A percentile compares a stretch with the other conserved stretches of the same genome.
phyloP scores from a whole-genome alignment of 2,888 invertebrate species.

The Chymomyza fuscimana region DNA sequence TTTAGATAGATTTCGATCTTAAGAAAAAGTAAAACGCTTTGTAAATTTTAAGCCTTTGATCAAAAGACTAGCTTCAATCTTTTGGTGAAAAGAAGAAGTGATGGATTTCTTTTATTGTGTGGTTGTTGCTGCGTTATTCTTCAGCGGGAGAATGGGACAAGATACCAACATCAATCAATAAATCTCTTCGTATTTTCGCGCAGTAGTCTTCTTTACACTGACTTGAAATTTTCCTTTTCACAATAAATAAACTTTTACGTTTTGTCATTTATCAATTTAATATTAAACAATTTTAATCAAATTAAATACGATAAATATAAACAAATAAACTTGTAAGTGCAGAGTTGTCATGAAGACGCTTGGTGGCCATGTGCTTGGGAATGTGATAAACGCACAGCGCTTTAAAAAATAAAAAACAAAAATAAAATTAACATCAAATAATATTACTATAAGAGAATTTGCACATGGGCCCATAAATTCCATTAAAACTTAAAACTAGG shows the following conservation, averaged over 20 bases:
- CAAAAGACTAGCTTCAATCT: too few relatives aligned
- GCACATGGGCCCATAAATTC: not conserved
- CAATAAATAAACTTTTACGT: not conserved
- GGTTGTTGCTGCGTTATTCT: too few relatives aligned
- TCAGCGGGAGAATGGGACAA: too few relatives aligned
- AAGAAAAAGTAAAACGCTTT: too few relatives aligned
- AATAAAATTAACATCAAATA: not conserved
- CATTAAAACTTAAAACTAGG: not conserved
- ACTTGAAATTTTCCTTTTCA: not conserved
- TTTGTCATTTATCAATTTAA: not conserved
- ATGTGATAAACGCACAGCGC: constrained; percentile 31
- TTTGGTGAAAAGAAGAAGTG: too few relatives aligned
- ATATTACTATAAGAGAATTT: not conserved
- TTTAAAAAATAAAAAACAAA: constrained; percentile 35
- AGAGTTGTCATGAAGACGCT: constrained; percentile 4
- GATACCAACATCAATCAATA: too few relatives aligned
- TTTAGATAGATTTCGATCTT: too few relatives aligned
- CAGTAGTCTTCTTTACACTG: too few relatives aligned
- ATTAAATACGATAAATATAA: constrained; percentile 46
- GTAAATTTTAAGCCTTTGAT: too few relatives aligned
- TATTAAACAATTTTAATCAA: constrained; percentile 50
- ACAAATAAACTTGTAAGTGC: constrained; percentile 40
- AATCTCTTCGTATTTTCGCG: too few relatives aligned
- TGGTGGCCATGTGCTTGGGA: constrained; percentile 28
- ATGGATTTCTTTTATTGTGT: too few relatives aligned